Evolutionary conservation across 2,797 vertebrate genomes (phyloP), one percentile per base, ranked within the genome.

Genomic region (Gymnoscopelus braueri): DNA sequence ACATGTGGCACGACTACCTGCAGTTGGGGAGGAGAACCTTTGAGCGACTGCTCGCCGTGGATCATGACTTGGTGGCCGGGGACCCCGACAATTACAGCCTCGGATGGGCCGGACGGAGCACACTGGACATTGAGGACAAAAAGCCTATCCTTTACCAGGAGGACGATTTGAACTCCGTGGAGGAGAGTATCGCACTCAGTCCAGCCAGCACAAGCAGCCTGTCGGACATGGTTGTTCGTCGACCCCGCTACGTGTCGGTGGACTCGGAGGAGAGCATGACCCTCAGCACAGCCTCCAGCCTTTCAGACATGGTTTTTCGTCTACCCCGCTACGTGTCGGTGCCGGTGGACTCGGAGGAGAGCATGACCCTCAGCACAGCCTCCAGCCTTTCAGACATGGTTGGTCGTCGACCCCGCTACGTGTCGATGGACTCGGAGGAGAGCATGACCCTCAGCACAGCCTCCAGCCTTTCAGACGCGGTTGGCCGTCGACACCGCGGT

Each of bases 1-100:
- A 94, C 65, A 90, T 94, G 90, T 96, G 95, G 95, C 93, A 75
- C 0, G 96, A 96, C 73, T 96, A 96, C 79, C 77, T 96, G 82
- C 82, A 92, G 19, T 89, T 96, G 58, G 77, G 77, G 14, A 69
- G 57, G 14, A 69, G 57, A 15, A 70, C 93, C 12, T 53, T 96
- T 7, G 1, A 77, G 32, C 78, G 50, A 0, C 63, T 92, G 65
- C 4, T 80, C 49, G 23, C 2, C 35, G 2, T 29, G 5, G 49
- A 10, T 0, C 48, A 67, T 3, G 26, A 29, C 1, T 29, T 29
- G 26, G 26, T 0, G 26, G 26, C 2, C 26, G 26, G 12, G 44
- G 2, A 50, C 0, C 52, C 5, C 56, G n/a, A 76, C 60, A 59
- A 23, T 44, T 0, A 56, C n/a, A 9, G 4, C 0, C 55, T 44